Conservation (phyloP, 2,797 vertebrate species). For the Neostethus bicornis region DNA sequence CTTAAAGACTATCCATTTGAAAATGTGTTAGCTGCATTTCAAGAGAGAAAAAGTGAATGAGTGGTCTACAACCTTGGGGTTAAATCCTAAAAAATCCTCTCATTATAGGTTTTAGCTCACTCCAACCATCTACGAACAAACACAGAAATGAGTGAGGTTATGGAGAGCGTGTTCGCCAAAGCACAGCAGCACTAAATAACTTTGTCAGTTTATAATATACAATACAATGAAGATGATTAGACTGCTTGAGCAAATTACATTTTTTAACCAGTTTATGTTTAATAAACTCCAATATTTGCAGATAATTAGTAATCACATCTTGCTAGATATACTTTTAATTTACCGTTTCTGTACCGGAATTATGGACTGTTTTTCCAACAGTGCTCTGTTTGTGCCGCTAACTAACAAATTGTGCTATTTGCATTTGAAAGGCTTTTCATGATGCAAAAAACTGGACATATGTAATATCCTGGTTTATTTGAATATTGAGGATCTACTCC, state of each 20-base stretch:
- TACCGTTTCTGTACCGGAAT: not conserved
- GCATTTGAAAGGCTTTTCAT: conserved; percentile 31
- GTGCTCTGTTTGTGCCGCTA: conserved; percentile 7
- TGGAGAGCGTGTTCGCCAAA: too few relatives aligned
- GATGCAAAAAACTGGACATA: conserved; percentile 47
- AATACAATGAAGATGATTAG: too few relatives aligned
- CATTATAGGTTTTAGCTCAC: too few relatives aligned
- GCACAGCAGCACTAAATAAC: too few relatives aligned
- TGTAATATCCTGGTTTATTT: conserved; percentile 50
- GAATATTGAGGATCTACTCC: conserved; percentile 56
- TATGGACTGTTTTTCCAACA: conserved; percentile 10
- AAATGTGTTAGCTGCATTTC: too few relatives aligned
- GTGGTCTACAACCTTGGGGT: too few relatives aligned
- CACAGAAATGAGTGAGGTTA: too few relatives aligned
- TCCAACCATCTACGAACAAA: too few relatives aligned
- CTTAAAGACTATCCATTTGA: not conserved
- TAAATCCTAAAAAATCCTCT: too few relatives aligned
- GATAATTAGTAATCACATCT: not conserved
- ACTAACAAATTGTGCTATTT: conserved; percentile 23
- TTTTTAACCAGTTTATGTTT: not conserved
- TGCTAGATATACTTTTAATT: not conserved
- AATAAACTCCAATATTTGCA: not conserved
- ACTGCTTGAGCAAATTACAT: not conserved
- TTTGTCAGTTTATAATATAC: too few relatives aligned
- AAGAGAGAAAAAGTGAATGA: too few relatives aligned